A percentile compares a stretch with the other conserved stretches of the same genome.
Evolutionary conservation across 1,140 invertebrate species (phyloP).

Genomic region (Drosophila willistoni): DNA sequence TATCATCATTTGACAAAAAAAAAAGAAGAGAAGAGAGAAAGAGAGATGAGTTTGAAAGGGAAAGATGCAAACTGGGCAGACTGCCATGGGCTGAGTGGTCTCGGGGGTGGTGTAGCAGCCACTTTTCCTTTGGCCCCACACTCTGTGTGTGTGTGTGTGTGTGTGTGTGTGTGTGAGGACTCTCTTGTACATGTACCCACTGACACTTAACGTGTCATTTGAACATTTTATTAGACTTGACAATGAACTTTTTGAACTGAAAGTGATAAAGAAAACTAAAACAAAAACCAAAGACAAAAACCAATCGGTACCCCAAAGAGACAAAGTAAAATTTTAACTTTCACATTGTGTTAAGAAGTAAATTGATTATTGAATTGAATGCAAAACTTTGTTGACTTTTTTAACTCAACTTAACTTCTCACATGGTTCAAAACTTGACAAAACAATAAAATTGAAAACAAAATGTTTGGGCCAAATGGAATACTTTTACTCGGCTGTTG

Average conservation of each 20-base stretch:
- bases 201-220: slow-evolving; percentile 80
- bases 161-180: slow-evolving; percentile 43
- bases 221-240: slow-evolving; percentile 81
- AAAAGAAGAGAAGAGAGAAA: slow-evolving; percentile 47
- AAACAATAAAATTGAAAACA: too few species aligned
- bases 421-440: too few species aligned
- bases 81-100: background rate
- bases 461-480: too few species aligned
- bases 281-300: slow-evolving; percentile 16
- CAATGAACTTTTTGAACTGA: slow-evolving; percentile 75
- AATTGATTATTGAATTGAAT: background rate
- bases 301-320: slow-evolving; percentile 2
- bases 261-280: slow-evolving; percentile 10
- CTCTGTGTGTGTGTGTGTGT: slow-evolving; percentile 25
- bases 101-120: slow-evolving; percentile 20
- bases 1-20: slow-evolving; percentile 81
- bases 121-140: slow-evolving; percentile 14
- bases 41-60: background rate
- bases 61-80: slow-evolving; percentile 7
- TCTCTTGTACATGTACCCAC: slow-evolving; percentile 52
- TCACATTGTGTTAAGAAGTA: slow-evolving; percentile 44
- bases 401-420: too few species aligned
- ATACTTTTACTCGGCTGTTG: too few species aligned
- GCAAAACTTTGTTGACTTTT: too few species aligned
- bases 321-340: slow-evolving; percentile 43